Conservation (phyloP, 2,113 vertebrate species). For the Formicarius rufipectus region DNA sequence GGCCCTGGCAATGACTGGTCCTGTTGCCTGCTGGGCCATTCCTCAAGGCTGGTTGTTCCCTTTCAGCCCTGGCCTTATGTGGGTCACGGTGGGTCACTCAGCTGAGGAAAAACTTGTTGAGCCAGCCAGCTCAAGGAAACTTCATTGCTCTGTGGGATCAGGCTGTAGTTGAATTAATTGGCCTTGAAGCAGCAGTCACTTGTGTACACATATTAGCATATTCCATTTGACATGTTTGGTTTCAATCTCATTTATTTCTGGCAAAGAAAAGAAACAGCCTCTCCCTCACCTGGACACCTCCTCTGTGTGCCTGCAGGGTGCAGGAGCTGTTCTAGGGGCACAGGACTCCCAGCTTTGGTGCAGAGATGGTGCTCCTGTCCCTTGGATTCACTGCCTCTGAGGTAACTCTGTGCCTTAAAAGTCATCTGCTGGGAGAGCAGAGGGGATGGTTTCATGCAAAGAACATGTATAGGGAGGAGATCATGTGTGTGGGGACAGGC, state of each 20-base stretch:
- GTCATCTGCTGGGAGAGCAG: not conserved
- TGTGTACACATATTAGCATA: not conserved
- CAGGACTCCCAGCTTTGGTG: not conserved
- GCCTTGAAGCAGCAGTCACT: not conserved
- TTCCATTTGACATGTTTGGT: not conserved
- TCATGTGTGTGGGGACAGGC: rapidly evolving
- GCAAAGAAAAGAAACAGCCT: not conserved
- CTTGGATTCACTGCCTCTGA: not conserved
- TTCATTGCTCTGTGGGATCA: not conserved
- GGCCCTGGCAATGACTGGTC: rapidly evolving
- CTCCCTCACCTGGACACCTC: not conserved
- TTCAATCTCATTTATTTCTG: not conserved
- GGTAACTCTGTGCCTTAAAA: not conserved
- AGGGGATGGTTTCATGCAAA: not conserved
- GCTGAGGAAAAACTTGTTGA: not conserved
- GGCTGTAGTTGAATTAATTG: not conserved
- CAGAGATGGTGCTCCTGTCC: not conserved
- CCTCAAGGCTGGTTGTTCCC: not conserved
- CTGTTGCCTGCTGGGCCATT: not conserved
- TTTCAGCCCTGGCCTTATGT: not conserved
- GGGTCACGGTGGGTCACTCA: not conserved
- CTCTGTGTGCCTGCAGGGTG: not conserved
- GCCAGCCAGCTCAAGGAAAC: not conserved
- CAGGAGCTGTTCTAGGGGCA: not conserved
- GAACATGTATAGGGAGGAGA: not conserved